Conservation (phyloP, 2,888 invertebrate species). For the Poecilus cupreus region DNA sequence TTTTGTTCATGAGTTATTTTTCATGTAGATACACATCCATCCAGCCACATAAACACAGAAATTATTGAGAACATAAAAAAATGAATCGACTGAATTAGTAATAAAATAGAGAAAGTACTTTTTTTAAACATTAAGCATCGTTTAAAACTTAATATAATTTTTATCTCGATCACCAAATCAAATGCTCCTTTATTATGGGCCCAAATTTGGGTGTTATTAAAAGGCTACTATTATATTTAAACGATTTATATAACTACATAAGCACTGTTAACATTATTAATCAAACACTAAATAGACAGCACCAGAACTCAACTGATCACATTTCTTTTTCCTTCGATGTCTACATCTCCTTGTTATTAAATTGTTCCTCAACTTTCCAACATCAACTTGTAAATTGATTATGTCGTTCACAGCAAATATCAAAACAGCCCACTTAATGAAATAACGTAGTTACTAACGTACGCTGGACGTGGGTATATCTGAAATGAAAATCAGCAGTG, state of each 20-base stretch:
- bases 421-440: constrained; percentile 33
- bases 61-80: too few species aligned
- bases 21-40: too few species aligned
- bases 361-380: constrained; percentile 8
- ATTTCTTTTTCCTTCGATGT: not conserved
- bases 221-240: not conserved
- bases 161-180: not conserved
- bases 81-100: too few species aligned
- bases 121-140: constrained; percentile 3
- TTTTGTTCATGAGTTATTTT: too few species aligned
- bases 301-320: not conserved
- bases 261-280: not conserved
- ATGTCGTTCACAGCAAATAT: constrained; percentile 33
- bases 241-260: not conserved
- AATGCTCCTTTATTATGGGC: not conserved
- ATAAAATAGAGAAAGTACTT: constrained; percentile 11
- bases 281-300: too few species aligned
- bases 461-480: constrained; percentile 22
- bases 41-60: too few species aligned
- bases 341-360: not conserved
- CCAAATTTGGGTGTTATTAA: not conserved
- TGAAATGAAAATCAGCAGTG: constrained; percentile 5
- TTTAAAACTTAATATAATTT: constrained; percentile 5
- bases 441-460: not conserved
- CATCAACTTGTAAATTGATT: constrained; percentile 34